Base-by-base conservation (phyloP, 2,113 vertebrate species). In the Pantherophis guttatus region DNA sequence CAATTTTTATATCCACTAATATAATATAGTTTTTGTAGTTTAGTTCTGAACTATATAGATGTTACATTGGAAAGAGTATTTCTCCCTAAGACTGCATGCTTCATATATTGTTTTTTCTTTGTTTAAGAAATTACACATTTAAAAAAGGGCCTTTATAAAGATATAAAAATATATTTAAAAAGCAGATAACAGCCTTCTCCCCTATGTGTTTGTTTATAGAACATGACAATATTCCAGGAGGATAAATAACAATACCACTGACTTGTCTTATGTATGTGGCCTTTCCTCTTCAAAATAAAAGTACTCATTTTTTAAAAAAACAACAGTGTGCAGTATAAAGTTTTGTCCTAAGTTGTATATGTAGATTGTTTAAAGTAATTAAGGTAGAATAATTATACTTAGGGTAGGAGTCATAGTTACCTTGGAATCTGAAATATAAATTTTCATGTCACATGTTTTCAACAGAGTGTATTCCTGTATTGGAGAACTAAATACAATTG, bases 381-480 rank as follows among this genome's bases (percentile, higher is more conserved):
- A 33, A 44, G 21, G 21, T 33, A 55, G 52, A 13, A 86, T 59
- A 91, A 50, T 48, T 57, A 8, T 44, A n/a, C 48, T 0, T 26
- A 59, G 24, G 54, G 10, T 52, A 75, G 2, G 33, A 50, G 39
- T 9, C 44, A 50, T 59, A 24, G 6, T 59, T 58, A 89, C 23
- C 29, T 86, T 96, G 57, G 95, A 90, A 91, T 96, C 91, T 95
- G 92, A 75, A 90, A 58, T 96, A 94, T 97, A 96, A 91, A 94
- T 95, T 96, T 97, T 98, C 96, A 90, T 97, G 94, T 96, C 94
- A 26, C 29, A 87, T 44, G 53, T 92, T 91, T 39, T 92, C 87
- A 94, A 26, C 57, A 94, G 94, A 70, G 92, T 55, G 90, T n/a
- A 87, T 81, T 87, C 59, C 92, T 94, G 26, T 58, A 12, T 94